Conservation (phyloP, 2,888 invertebrate species). For the Hoplodrina blanda region DNA sequence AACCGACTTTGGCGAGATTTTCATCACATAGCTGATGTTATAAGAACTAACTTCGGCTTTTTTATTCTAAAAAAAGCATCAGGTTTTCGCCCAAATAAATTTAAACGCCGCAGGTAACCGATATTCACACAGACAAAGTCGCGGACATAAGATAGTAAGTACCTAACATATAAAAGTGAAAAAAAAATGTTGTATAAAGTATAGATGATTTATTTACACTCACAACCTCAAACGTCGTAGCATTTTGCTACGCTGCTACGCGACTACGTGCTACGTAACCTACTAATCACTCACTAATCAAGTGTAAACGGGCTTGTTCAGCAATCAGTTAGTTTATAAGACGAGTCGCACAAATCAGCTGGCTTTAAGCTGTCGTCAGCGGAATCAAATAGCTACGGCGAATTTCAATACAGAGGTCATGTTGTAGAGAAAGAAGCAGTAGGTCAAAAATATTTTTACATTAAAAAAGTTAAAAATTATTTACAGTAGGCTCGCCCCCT, state of each 20-base stretch:
- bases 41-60: no score
- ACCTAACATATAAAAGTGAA: no score
- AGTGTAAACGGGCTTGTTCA: conserved; percentile 27
- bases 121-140: no score
- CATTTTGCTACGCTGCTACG: neutral
- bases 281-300: conserved; percentile 40
- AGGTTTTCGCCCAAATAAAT: no score
- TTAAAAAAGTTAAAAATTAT: no score
- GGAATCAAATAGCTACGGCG: conserved; percentile 65
- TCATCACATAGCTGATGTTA: no score
- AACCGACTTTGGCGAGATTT: no score
- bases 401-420: conserved; percentile 64
- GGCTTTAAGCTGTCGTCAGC: conserved; percentile 66
- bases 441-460: conserved; percentile 2
- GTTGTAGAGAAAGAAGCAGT: conserved; percentile 42
- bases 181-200: no score
- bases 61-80: no score
- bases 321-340: conserved; percentile 62
- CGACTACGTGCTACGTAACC: neutral
- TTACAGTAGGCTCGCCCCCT: no score
- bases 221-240: neutral
- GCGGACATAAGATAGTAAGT: no score
- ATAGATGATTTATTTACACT: neutral
- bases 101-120: no score
- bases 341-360: conserved; percentile 62